Conservation (phyloP, 2,113 vertebrate species). For the Ochotona princeps region DNA sequence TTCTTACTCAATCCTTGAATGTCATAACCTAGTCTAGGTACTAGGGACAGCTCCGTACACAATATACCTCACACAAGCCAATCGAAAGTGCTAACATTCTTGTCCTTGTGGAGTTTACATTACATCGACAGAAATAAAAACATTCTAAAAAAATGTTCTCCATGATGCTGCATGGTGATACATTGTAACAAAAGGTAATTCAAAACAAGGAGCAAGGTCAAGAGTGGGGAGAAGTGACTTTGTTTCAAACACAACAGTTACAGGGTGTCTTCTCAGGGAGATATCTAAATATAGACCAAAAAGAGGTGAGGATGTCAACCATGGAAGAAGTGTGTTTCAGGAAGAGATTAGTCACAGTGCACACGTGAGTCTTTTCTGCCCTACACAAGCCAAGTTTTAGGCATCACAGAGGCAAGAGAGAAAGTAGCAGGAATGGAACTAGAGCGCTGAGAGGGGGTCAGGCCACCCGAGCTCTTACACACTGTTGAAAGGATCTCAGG, state of each 20-base stretch:
- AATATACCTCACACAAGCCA: background rate
- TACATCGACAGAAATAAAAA: background rate
- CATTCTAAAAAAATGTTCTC: background rate
- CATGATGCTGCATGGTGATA: background rate
- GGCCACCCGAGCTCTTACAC: background rate
- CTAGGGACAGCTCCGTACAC: background rate
- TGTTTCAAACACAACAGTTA: background rate
- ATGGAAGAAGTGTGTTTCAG: background rate
- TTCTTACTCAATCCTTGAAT: slow-evolving; percentile 41
- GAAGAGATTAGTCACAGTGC: background rate
- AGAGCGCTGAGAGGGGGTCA: background rate
- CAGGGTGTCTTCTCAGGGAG: background rate
- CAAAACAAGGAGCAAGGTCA: background rate
- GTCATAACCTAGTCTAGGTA: background rate
- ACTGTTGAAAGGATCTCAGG: background rate
- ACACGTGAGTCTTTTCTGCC: background rate
- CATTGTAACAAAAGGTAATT: slow-evolving; percentile 4
- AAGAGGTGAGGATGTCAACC: background rate
- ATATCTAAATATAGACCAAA: slow-evolving; percentile 20
- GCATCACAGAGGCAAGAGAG: background rate
- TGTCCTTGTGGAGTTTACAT: background rate
- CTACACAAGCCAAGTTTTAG: background rate
- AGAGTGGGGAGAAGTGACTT: background rate
- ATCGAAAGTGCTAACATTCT: background rate
- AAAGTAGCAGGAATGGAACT: background rate